Evolutionary conservation across 2,797 vertebrate species (phyloP), one percentile per base, ranked within the genome.

Genomic region (Sebastes hubbsi): DNA sequence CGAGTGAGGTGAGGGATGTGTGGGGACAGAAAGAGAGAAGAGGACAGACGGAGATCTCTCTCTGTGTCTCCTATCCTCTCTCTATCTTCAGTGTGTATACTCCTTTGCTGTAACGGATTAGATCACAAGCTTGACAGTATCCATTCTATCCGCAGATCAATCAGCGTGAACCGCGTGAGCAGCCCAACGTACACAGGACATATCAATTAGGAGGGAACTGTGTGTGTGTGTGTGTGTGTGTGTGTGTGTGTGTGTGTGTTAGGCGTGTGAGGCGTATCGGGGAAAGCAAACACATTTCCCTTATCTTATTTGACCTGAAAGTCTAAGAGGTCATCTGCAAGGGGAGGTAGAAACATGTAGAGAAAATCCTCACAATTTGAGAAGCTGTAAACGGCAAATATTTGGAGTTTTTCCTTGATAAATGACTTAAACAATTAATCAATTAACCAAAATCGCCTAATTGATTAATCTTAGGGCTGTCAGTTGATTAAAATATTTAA

Each of bases 71-170:
- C 14, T 32, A 25, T 83, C 49, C 59, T 71, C 84, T 86, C 84
- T 87, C 75, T 74, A n/a, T 82, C 85, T 59, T 75, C 72, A 25
- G 60, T 22, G 59, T 55, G 71, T 55, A 46, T 36, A 67, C 62
- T 61, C 67, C 77, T 87, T 75, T 55, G 60, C 85, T 74, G 84
- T 73, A 80, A 90, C 76, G 80, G 88, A 92, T 91, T 88, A 86
- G 76, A 90, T 89, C 90, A 90, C 83, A 76, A 77, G 83, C 83
- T n/a, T 84, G 75, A 89, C 74, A 87, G 86, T 86, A 86, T 89
- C 88, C 79, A 84, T 90, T 86, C 76, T 78, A 87, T 83, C 86
- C 74, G 73, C 34, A 70, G 82, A 91, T 92, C 91, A 92, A 90
- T 93, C 91, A 87, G 59, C n/a, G 27, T 20, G 80, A 78, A 74